Conservation (phyloP, 2,113 vertebrate genomes). For the Eulemur rufifrons region DNA sequence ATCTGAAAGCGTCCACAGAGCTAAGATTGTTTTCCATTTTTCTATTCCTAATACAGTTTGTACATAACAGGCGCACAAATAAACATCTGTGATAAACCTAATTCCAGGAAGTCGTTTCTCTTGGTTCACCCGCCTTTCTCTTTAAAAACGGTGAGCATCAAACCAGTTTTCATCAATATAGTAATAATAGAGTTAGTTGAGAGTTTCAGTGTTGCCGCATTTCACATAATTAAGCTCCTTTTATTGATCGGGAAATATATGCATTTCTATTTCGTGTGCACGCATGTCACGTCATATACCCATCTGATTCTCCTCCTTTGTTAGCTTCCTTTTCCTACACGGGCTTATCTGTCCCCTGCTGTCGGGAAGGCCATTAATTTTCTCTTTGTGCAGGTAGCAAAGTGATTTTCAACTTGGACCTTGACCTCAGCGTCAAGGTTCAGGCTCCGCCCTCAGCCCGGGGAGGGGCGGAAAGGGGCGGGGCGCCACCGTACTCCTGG, state of each 20-base stretch:
- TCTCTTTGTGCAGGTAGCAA: accelerated
- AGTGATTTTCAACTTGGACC: accelerated
- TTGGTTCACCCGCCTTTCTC: neutral
- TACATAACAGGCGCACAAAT: neutral
- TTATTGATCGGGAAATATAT: neutral
- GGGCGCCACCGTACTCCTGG: neutral
- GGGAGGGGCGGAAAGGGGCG: neutral
- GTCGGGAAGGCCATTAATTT: neutral
- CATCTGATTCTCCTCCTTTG: neutral
- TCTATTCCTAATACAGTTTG: neutral
- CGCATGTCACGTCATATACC: neutral
- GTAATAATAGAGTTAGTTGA: neutral
- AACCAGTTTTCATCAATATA: neutral
- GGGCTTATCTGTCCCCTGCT: neutral
- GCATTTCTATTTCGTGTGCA: neutral
- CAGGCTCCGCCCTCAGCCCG: neutral
- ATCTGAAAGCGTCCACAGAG: neutral
- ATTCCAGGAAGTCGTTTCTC: neutral
- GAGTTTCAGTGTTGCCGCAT: neutral
- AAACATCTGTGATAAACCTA: neutral
- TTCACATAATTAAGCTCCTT: neutral
- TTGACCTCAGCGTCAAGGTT: accelerated
- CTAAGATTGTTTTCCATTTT: neutral
- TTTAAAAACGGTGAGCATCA: neutral
- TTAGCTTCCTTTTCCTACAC: neutral